These are phyloP conservation scores for Eupithecia centaureata DNA, from an alignment of 2,888 invertebrate species.

Conservation along the genomic window DNA sequence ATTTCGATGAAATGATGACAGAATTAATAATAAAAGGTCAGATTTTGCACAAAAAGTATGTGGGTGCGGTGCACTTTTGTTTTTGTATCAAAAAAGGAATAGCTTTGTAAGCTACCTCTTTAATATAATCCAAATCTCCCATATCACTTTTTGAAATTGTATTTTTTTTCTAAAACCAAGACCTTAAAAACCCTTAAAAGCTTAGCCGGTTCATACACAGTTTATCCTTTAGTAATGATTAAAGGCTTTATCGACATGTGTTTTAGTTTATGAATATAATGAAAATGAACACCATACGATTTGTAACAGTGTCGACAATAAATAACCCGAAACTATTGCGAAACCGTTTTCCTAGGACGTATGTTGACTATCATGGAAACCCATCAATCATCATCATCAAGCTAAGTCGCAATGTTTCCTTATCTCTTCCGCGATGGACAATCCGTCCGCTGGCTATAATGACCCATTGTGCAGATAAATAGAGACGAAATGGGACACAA, in stretches of 20 bases:
- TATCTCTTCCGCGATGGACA: conserved; percentile 22
- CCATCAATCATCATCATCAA: conserved; percentile 3
- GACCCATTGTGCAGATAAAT: conserved; percentile 35
- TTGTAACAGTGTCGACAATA: too few relatives aligned
- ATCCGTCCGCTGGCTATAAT: conserved; percentile 18
- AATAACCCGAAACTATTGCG: too few relatives aligned
- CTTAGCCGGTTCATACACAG: too few relatives aligned
- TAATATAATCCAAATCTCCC: too few relatives aligned
- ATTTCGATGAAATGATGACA: neutral
- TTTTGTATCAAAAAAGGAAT: neutral
- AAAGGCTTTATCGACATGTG: too few relatives aligned
- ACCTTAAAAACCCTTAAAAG: too few relatives aligned
- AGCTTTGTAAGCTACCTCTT: neutral
- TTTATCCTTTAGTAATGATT: too few relatives aligned
- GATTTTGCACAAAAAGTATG: neutral
- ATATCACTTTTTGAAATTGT: too few relatives aligned
- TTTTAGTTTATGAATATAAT: too few relatives aligned
- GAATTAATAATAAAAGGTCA: neutral
- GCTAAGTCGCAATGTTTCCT: conserved; percentile 10
- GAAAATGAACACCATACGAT: too few relatives aligned
- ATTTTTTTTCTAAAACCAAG: too few relatives aligned
- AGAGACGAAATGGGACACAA: conserved; percentile 27
- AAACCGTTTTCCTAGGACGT: neutral
- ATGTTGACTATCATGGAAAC: neutral
- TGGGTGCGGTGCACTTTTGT: neutral